phyloP scores from a whole-genome alignment of 2,888 invertebrate genomes.

The Neoaliturus tenellus region DNA sequence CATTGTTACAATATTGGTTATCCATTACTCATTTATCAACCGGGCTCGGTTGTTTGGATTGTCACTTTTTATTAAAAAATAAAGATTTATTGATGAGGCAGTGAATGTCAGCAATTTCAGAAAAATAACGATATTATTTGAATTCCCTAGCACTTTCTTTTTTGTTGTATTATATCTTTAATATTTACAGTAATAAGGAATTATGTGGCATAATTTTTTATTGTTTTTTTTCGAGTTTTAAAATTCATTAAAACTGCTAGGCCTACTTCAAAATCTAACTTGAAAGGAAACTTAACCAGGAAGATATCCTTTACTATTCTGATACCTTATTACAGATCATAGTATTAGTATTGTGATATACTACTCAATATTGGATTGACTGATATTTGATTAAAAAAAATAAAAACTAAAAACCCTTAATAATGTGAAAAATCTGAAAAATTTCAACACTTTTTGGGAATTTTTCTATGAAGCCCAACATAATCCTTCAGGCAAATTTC shows the following conservation, averaged over 20 bases:
- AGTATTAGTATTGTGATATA: too few species aligned
- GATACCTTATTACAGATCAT: too few species aligned
- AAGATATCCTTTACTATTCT: too few species aligned
- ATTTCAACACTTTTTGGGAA: too few species aligned
- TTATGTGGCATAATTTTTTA: neutral
- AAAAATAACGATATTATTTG: neutral
- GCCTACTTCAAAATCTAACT: too few species aligned
- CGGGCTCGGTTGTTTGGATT: constrained; percentile 19
- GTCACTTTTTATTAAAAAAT: constrained; percentile 16
- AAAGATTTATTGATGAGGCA: neutral
- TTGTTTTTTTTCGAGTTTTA: neutral
- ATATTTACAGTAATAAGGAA: neutral
- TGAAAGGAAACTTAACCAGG: too few species aligned
- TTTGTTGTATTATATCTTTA: neutral
- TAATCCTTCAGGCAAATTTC: too few species aligned
- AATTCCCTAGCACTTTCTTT: neutral
- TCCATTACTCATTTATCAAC: constrained; percentile 8
- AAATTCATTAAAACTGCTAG: neutral
- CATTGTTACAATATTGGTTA: constrained; percentile 20
- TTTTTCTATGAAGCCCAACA: too few species aligned
- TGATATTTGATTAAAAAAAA: too few species aligned
- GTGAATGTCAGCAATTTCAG: neutral
- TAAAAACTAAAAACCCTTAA: too few species aligned
- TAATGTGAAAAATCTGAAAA: too few species aligned
- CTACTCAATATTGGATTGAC: too few species aligned